phyloP scores from a whole-genome alignment of 2,888 invertebrate genomes.

The Mantis religiosa region DNA sequence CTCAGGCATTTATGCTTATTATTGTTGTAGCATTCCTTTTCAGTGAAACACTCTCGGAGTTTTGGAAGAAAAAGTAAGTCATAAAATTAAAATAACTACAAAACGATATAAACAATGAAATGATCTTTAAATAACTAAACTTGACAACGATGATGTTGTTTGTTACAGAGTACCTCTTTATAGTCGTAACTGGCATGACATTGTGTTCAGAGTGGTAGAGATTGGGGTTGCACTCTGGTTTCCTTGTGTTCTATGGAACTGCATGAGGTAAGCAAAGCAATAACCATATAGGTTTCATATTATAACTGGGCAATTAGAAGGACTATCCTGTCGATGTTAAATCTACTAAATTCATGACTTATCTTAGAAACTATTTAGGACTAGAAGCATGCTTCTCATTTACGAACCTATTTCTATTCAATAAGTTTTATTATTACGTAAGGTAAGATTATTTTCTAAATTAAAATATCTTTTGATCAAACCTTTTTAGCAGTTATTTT shows the following conservation, averaged over 20 bases:
- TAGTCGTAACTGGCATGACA: conserved; percentile 88
- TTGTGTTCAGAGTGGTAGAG: conserved; percentile 86
- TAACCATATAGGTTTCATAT: neutral
- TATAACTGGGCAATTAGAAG: too few relatives aligned
- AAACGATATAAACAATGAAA: too few relatives aligned
- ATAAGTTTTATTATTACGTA: too few relatives aligned
- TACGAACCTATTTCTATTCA: too few relatives aligned
- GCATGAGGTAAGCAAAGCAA: conserved; percentile 59
- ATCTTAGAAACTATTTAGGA: neutral
- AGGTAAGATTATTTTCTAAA: too few relatives aligned
- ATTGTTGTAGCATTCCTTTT: conserved; percentile 84
- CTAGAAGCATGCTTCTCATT: too few relatives aligned
- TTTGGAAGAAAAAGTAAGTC: conserved; percentile 87
- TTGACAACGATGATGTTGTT: neutral
- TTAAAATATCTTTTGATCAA: neutral
- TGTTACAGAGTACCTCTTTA: conserved; percentile 72
- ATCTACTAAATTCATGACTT: too few relatives aligned
- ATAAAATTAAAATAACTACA: neutral
- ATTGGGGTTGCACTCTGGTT: conserved; percentile 93
- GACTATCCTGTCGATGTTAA: too few relatives aligned
- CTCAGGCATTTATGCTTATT: conserved; percentile 87
- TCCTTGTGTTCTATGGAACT: conserved; percentile 94
- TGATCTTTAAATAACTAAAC: too few relatives aligned
- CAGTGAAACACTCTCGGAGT: conserved; percentile 85
- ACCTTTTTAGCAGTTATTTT: too few relatives aligned